A percentile compares a stretch with the other conserved stretches of the same genome.
phyloP scores from a whole-genome alignment of 2,113 vertebrate species.

The Psophia crepitans region DNA sequence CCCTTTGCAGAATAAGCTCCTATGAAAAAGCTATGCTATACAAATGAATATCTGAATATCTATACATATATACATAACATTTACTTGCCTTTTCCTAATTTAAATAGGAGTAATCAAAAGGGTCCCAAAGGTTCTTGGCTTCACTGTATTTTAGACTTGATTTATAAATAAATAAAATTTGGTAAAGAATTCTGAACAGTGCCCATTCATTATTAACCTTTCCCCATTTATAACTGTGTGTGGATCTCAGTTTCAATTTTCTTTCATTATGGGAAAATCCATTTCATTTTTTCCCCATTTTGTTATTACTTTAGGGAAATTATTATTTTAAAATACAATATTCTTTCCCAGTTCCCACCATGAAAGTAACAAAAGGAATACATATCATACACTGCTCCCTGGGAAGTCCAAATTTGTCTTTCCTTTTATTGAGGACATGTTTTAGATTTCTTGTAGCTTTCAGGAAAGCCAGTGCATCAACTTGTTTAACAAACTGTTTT shows the following conservation, averaged over 20 bases:
- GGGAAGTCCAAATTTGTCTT: background rate
- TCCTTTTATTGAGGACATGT: background rate
- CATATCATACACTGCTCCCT: background rate
- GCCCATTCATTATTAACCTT: background rate
- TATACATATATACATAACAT: background rate
- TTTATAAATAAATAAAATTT: background rate
- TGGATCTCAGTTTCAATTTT: background rate
- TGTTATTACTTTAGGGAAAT: background rate
- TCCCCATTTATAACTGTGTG: background rate
- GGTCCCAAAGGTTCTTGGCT: background rate
- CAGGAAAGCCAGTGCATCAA: background rate
- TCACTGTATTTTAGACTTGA: background rate
- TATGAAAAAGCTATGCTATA: background rate
- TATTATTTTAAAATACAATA: background rate
- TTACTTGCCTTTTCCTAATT: background rate
- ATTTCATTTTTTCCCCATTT: background rate
- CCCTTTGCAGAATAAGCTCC: background rate
- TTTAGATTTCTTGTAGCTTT: background rate
- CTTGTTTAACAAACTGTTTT: background rate
- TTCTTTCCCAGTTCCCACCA: background rate
- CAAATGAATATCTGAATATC: background rate
- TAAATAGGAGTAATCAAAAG: background rate
- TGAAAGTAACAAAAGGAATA: background rate
- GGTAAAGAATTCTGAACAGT: background rate
- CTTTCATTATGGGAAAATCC: background rate